These are phyloP conservation scores for Microplitis demolitor DNA, from an alignment of 1,140 invertebrate species.

Conservation along the genomic window DNA sequence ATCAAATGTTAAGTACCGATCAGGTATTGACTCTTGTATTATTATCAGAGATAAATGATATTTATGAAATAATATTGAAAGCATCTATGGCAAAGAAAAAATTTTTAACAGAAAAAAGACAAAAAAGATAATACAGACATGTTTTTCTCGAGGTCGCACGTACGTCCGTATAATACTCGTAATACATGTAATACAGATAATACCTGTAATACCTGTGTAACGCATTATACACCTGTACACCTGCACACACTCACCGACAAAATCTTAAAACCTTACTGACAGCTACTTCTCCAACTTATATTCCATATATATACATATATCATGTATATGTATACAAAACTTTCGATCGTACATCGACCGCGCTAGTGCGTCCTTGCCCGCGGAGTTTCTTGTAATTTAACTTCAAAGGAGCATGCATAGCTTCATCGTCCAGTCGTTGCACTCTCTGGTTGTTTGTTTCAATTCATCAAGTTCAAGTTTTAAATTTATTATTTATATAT, in stretches of 20 bases:
- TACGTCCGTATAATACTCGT: slow-evolving; percentile 55
- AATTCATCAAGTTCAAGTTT: background rate
- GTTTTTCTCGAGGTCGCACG: slow-evolving; percentile 49
- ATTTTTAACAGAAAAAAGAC: slow-evolving; percentile 23
- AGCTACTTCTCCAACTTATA: background rate
- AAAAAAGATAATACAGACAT: slow-evolving; percentile 13
- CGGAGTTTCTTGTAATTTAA: slow-evolving; percentile 4
- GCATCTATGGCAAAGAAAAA: background rate
- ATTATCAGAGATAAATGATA: no score
- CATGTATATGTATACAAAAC: no score
- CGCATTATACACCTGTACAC: slow-evolving; percentile 48
- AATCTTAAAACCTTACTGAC: background rate
- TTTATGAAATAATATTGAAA: no score
- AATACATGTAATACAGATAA: slow-evolving; percentile 59
- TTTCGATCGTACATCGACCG: slow-evolving; percentile 11
- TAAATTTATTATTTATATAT: background rate
- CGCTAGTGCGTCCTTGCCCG: slow-evolving; percentile 32
- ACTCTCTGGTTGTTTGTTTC: background rate
- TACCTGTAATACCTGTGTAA: slow-evolving; percentile 59
- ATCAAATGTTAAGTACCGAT: no score
- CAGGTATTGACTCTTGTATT: no score
- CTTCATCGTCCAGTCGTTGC: slow-evolving; percentile 12
- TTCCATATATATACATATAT: background rate
- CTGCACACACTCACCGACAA: slow-evolving; percentile 12
- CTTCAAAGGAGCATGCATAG: background rate